phyloP scores from a whole-genome alignment of 2,113 vertebrate genomes.

The Thunnus maccoyii region DNA sequence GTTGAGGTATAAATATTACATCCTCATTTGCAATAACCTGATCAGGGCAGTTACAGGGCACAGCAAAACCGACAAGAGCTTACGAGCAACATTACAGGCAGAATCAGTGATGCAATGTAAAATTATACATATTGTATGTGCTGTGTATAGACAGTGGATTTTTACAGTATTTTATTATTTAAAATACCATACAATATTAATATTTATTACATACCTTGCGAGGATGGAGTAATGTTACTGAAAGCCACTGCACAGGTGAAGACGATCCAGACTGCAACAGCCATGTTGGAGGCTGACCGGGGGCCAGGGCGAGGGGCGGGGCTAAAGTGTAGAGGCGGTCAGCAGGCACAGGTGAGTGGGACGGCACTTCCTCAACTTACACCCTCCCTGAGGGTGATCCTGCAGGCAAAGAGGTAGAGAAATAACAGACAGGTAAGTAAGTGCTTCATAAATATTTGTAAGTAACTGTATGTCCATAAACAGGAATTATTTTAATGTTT shows the following conservation, averaged over 20 bases:
- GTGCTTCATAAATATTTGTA: neutral
- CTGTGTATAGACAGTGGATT: neutral
- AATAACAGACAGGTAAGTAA: constrained; percentile 31
- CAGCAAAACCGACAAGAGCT: constrained; percentile 21
- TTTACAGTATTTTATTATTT: too few species aligned
- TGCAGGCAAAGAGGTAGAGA: constrained; percentile 45
- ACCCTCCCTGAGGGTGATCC: constrained; percentile 76
- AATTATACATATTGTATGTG: neutral
- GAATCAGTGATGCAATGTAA: constrained; percentile 24
- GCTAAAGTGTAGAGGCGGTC: constrained; percentile 48
- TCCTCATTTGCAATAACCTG: constrained; percentile 72
- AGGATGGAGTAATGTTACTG: constrained; percentile 79
- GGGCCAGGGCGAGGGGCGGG: constrained; percentile 34
- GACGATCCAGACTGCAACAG: constrained; percentile 80
- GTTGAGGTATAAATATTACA: constrained; percentile 74
- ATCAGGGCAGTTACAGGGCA: constrained; percentile 43
- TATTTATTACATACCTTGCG: constrained; percentile 75
- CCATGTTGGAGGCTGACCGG: constrained; percentile 77
- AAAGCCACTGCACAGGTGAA: constrained; percentile 77
- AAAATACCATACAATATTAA: too few species aligned
- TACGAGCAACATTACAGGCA: constrained; percentile 22
- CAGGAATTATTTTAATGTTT: neutral
- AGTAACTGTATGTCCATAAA: constrained; percentile 4
- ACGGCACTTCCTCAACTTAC: constrained; percentile 72
- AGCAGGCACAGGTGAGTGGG: constrained; percentile 71